Base-by-base conservation (phyloP, 2,888 invertebrate species). In the Selenia dentaria region DNA sequence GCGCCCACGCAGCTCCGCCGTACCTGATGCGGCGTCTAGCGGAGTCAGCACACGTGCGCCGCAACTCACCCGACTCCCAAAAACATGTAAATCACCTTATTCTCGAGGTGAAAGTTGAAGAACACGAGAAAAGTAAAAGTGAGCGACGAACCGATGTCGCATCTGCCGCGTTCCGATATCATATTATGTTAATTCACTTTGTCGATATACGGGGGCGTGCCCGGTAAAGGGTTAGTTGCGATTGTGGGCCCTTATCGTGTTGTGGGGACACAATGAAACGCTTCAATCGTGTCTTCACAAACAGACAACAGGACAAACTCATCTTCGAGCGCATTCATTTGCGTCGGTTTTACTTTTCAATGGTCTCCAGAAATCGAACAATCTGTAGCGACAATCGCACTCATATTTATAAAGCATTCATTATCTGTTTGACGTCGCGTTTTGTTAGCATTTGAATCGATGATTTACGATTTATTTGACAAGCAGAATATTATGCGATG, bases 61-160 rank as follows among this genome's bases (percentile, higher is more conserved):
- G 8, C 24, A 45, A 54, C 20, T n/a, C 37, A 20, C n/a, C 20
- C 37, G 47, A 41, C 59, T 57, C 49, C 27, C 49, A 66, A 68
- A 64, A 67, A 74, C 82, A 85, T 84, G 86, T 79, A 83, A 84
- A 86, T 84, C 76, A 79, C 73, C 76, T 67, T 67, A 70, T 75
- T 78, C 70, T 74, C 58, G 80, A 87, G 89, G 89, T 90, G 89
- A 90, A 90, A 90, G 89, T 90, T 89, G 81, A 89, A 72, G 65
- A 67, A 67, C 73, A 73, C 67, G 67, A 72, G 70, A 77, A 86
- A 90, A 90, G 88, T 88, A 89, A 90, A 89, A 90, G 89, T 87
- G 67, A 49, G 57, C 58, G 62, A 59, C 42, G 49, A 56, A 62
- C 54, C 60, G 62, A 63, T 65, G 74, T 58, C 77, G 79, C 83